Evolutionary conservation across 2,113 vertebrate species (phyloP).

Genomic region (Tretioscincus oriximinensis): DNA sequence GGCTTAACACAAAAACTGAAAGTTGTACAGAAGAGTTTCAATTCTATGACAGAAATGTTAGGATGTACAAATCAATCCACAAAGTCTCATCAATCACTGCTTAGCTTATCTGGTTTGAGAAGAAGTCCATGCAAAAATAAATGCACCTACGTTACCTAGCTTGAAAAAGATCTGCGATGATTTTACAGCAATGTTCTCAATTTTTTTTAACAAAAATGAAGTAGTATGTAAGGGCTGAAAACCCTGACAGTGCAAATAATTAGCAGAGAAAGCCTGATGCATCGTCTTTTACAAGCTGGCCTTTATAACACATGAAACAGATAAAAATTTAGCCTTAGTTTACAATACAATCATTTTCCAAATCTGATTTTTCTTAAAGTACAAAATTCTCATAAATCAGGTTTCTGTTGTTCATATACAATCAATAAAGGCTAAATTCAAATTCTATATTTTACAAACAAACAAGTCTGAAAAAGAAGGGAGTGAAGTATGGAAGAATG

Average conservation of each 20-base stretch:
- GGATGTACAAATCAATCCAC: constrained; percentile 61
- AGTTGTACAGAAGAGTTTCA: constrained; percentile 70
- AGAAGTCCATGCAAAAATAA: constrained; percentile 53
- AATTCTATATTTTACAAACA: constrained; percentile 94
- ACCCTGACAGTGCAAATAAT: constrained; percentile 88
- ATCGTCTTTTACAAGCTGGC: constrained; percentile 93
- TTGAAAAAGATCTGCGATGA: constrained; percentile 54
- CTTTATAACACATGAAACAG: constrained; percentile 82
- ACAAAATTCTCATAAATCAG: constrained; percentile 95
- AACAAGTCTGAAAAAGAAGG: constrained; percentile 89
- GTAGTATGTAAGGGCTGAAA: constrained; percentile 83
- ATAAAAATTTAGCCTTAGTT: constrained; percentile 94
- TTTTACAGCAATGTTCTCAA: constrained; percentile 77
- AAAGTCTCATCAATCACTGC: constrained; percentile 68
- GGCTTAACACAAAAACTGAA: constrained; percentile 67
- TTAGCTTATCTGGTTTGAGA: constrained; percentile 71
- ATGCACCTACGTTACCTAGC: constrained; percentile 55
- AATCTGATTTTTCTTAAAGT: constrained; percentile 87
- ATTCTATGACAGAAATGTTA: constrained; percentile 67
- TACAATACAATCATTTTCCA: constrained; percentile 97
- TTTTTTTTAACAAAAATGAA: constrained; percentile 72
- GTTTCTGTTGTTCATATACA: constrained; percentile 96
- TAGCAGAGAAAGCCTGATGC: constrained; percentile 88
- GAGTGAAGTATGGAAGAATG: constrained; percentile 82
- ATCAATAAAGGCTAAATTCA: constrained; percentile 96